Conservation (phyloP, 2,888 invertebrate genomes). For the Nowickia ferox region DNA sequence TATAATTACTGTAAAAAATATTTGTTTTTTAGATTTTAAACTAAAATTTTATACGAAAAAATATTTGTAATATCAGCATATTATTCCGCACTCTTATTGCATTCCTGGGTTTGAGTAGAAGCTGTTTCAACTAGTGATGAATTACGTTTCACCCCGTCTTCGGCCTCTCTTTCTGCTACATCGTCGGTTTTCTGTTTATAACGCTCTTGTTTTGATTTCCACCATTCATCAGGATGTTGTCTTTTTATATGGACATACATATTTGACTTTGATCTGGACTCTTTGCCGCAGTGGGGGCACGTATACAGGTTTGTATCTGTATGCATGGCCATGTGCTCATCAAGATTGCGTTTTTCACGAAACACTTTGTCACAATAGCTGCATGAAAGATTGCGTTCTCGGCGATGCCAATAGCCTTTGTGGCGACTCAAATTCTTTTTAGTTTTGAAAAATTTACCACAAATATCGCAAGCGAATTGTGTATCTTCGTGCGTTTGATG, state of each 20-base stretch:
- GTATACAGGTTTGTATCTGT: constrained; percentile 79
- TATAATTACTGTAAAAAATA: not conserved
- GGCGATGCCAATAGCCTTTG: constrained; percentile 78
- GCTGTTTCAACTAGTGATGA: not conserved
- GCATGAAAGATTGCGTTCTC: constrained; percentile 77
- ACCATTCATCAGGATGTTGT: constrained; percentile 79
- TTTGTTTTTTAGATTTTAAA: not conserved
- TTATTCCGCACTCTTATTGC: constrained; percentile 17
- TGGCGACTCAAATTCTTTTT: constrained; percentile 78
- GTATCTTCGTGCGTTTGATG: constrained; percentile 70
- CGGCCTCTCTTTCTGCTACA: not conserved
- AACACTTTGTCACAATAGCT: constrained; percentile 79
- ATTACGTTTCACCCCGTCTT: not conserved
- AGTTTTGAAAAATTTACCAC: constrained; percentile 74
- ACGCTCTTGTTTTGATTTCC: constrained; percentile 76
- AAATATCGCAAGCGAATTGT: constrained; percentile 71
- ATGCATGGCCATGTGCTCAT: constrained; percentile 80
- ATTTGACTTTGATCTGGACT: constrained; percentile 80
- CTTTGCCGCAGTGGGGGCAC: constrained; percentile 80
- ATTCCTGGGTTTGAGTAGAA: constrained; percentile 10
- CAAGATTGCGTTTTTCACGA: constrained; percentile 78
- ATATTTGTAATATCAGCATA: not conserved
- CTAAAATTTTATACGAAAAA: not conserved
- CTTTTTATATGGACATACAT: constrained; percentile 81
- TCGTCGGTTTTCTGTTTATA: constrained; percentile 63